Conservation (phyloP, 2,797 vertebrate species). For the Iguana delicatissima region DNA sequence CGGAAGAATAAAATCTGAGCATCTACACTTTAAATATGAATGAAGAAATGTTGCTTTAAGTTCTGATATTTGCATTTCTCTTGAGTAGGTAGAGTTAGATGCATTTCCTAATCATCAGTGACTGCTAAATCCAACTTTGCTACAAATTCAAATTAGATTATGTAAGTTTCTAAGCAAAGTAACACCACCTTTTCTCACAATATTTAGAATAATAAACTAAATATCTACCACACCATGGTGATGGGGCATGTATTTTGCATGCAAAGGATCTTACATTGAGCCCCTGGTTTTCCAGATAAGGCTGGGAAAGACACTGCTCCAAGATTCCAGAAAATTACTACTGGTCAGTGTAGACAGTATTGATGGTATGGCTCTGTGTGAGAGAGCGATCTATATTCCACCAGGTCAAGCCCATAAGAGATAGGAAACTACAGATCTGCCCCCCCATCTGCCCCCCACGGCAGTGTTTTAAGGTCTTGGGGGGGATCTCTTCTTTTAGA, state of each 20-base stretch:
- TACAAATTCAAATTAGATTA: neutral
- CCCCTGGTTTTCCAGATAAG: neutral
- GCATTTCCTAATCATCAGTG: neutral
- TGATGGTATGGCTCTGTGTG: neutral
- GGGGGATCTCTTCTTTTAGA: accelerated
- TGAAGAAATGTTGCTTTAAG: neutral
- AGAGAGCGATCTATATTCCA: neutral
- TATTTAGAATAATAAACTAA: neutral
- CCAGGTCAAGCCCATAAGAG: neutral
- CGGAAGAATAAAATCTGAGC: neutral
- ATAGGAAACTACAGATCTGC: neutral
- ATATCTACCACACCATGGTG: neutral
- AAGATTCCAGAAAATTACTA: neutral
- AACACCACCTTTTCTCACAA: neutral
- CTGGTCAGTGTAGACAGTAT: neutral
- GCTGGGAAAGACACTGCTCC: neutral
- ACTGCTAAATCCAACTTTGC: neutral
- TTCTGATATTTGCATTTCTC: neutral
- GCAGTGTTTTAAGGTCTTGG: neutral
- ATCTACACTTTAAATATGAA: neutral
- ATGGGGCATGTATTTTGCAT: neutral
- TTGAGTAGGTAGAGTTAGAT: neutral
- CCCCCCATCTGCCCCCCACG: neutral
- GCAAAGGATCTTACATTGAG: neutral
- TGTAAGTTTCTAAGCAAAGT: neutral